Percentiles rank a stretch among this genome's conserved stretches.
Evolutionary conservation across 2,888 invertebrate genomes (phyloP).

Genomic region (Magallana nippona): DNA sequence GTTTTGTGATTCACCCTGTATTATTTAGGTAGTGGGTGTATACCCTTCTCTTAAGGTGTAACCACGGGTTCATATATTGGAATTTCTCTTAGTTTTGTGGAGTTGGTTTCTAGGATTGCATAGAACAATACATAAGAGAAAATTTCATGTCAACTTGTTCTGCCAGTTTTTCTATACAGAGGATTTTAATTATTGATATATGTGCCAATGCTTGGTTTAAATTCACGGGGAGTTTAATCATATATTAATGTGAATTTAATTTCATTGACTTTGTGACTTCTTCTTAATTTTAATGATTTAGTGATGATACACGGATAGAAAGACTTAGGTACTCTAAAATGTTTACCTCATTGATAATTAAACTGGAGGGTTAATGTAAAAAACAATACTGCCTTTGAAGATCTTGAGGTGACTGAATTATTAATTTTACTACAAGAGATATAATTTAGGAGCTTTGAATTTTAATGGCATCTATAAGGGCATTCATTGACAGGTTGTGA

Average conservation of each 20-base stretch:
- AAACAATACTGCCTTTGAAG: not conserved
- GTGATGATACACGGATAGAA: too few relatives aligned
- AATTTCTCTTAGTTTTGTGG: not conserved
- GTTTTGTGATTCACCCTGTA: slow-evolving; percentile 2
- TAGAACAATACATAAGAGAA: not conserved
- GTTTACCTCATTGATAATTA: too few relatives aligned
- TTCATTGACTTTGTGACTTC: too few relatives aligned
- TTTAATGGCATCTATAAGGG: not conserved
- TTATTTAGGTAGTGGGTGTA: not conserved
- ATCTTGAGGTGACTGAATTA: not conserved
- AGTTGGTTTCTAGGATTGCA: not conserved
- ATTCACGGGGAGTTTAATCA: too few relatives aligned
- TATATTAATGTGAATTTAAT: too few relatives aligned
- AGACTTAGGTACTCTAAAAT: too few relatives aligned
- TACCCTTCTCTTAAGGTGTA: not conserved
- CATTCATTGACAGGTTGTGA: not conserved
- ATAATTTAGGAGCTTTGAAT: not conserved
- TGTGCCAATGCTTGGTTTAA: too few relatives aligned
- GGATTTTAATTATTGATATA: too few relatives aligned
- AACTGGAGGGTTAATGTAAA: too few relatives aligned
- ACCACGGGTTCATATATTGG: not conserved
- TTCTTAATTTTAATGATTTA: too few relatives aligned
- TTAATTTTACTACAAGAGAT: not conserved
- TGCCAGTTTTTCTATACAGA: too few relatives aligned
- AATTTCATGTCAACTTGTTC: too few relatives aligned